These are phyloP conservation scores for Dolichomitus sp. DNA, from an alignment of 2,888 invertebrate species.

Conservation along the genomic window DNA sequence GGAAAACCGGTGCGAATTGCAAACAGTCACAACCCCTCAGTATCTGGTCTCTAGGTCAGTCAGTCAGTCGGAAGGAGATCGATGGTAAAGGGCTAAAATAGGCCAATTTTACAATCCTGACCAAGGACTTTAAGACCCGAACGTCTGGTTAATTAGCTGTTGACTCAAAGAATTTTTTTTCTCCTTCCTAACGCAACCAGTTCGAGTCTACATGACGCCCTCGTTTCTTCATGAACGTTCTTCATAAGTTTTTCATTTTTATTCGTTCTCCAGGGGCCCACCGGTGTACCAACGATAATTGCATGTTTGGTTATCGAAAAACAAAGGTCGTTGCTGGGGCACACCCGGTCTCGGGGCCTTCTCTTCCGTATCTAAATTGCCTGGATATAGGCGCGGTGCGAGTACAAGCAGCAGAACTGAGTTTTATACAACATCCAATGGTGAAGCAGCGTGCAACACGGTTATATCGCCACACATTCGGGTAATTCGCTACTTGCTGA, in stretches of 20 bases:
- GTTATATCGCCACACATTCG: slow-evolving; percentile 18
- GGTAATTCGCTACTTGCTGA: slow-evolving; percentile 56
- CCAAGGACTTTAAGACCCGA: background rate
- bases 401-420: slow-evolving; percentile 20
- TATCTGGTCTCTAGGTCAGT: background rate
- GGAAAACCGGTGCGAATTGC: background rate
- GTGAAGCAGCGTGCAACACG: slow-evolving; percentile 24
- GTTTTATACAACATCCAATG: slow-evolving; percentile 27
- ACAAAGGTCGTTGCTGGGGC: slow-evolving; percentile 68
- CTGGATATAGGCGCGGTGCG: slow-evolving; percentile 43
- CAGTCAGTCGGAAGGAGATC: background rate
- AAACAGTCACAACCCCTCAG: background rate
- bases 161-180: background rate
- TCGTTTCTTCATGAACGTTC: slow-evolving; percentile 12
- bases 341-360: slow-evolving; percentile 56
- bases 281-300: slow-evolving; percentile 68
- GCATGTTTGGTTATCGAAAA: slow-evolving; percentile 73
- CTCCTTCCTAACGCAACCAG: background rate
- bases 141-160: background rate
- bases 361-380: slow-evolving; percentile 70
- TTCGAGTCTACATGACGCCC: background rate
- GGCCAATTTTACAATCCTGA: background rate
- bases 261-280: slow-evolving; percentile 8
- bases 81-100: slow-evolving; percentile 14
- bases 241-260: slow-evolving; percentile 3